Percentiles rank a stretch among this genome's conserved stretches.
Conservation (phyloP, 1,140 invertebrate species). For the Heliconius melpomene region DNA sequence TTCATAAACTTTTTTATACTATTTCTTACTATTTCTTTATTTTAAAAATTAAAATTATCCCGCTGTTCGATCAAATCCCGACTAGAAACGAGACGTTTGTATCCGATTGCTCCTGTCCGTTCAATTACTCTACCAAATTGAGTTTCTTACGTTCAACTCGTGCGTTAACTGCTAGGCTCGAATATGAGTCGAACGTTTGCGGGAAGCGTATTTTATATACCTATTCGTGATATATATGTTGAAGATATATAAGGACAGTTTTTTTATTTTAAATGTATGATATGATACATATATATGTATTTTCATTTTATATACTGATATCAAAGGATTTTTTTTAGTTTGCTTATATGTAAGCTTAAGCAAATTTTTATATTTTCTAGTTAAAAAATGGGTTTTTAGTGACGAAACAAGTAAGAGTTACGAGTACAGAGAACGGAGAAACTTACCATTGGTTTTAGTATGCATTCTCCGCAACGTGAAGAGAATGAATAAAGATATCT, state of each 20-base stretch:
- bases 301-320: too few species aligned
- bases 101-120: slow-evolving; percentile 23
- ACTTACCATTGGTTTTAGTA: too few species aligned
- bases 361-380: too few species aligned
- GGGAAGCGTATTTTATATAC: not conserved
- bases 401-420: too few species aligned
- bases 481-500: too few species aligned
- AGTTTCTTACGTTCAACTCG: slow-evolving; percentile 25
- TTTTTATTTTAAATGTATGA: too few species aligned
- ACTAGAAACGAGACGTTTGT: slow-evolving; percentile 15
- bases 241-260: not conserved
- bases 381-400: too few species aligned
- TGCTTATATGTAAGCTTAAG: too few species aligned
- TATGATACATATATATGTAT: too few species aligned
- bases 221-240: not conserved
- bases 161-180: not conserved
- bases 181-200: not conserved
- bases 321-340: too few species aligned
- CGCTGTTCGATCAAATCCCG: not conserved
- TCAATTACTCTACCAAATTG: slow-evolving; percentile 29
- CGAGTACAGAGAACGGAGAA: too few species aligned
- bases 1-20: not conserved
- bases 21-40: not conserved
- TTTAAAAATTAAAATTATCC: slow-evolving; percentile 1
- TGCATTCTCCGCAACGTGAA: too few species aligned